Base-by-base conservation (phyloP, 2,888 invertebrate genomes). In the Harpalus rubripes region DNA sequence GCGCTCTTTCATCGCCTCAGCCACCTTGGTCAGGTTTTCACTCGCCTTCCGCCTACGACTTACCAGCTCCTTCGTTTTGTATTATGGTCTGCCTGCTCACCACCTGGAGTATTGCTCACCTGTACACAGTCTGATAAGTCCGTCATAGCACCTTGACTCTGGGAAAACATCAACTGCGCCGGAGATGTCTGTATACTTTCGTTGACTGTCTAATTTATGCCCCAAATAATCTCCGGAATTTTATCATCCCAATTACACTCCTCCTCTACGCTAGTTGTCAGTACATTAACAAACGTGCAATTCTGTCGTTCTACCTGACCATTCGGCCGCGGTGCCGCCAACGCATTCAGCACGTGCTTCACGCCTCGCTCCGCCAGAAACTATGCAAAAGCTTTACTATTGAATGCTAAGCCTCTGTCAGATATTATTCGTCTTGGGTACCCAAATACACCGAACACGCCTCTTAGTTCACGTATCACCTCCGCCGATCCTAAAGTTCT, bases 181-280 rank as follows among this genome's bases (percentile, higher is more conserved):
- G 88, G 89, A 7, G 88, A 86, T 7, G 87, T 87, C 22, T 86
- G 85, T 4, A 86, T 88, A 52, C 87, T 88, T 79, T 86, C 87
- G 59, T 88, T 87, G 0, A 85, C 22, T 0, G 87, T 88, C 80
- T 88, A 87, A 89, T 89, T 7, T 22, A 89, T 84, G 2, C 87
- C 89, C 86, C 88, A 88, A 15, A 89, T 87, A 65, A 89, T 84
- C 0, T 59, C n/a, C n/a, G n/a, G n/a, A n/a, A n/a, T n/a, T n/a
- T n/a, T n/a, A n/a, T n/a, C 16, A 7, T 85, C 84, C 18, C 87
- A 88, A 6, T 89, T 76, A 58, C 88, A 0, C 84, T 84, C 22
- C 87, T 85, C 65, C 5, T 85, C 88, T 0, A 87, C 88, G 74
- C 87, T 87, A 5, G 88, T 79, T 82, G 83, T 86, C 22, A 90